Evolutionary conservation across 2,888 invertebrate genomes (phyloP), one percentile per base, ranked within the genome.

Genomic region (Stramonita haemastoma): DNA sequence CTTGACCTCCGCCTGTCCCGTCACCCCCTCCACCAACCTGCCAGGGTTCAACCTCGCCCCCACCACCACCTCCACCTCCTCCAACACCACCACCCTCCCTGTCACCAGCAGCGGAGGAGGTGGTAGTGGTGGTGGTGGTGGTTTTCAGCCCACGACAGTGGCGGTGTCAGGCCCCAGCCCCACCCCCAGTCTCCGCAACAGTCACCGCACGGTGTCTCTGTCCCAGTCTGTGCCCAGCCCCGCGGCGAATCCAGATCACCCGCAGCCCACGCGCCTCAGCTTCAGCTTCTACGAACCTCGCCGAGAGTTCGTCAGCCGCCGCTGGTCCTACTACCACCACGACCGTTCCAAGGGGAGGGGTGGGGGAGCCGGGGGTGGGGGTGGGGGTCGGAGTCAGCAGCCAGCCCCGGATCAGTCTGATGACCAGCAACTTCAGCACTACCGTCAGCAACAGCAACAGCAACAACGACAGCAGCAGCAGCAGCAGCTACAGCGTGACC

Each of bases 311-410:
- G 90, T 90, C 79, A 88, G 87, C 56, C 88, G 91, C 17, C 34
- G 91, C 15, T 87, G 90, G 87, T 91, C 91, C 5, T 90, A 89
- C 70, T 91, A 91, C 73, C 70, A 87, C 60, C 81, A 87, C 73
- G 89, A 90, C 73, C 84, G 89, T 32, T 84, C 87, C 15, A 89
- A 34, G 89, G 34, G 32, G 56, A 87, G 86, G 86, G 32, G 15
- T n/a, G 57, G 79, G 1, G 60, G 57, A 32, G 88, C 26, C n/a
- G 81, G 60, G 17, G 56, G 73, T 56, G 79, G 79, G 8, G 87
- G 56, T 79, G 79, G 32, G 87, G 77, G 57, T 57, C 29, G 8
- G 66, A 17, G 32, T 1, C 70, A 84, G 32, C 29, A 15, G 19
- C 84, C 56, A 32, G 19, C n/a, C 17, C 46, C 26, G 13, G 60